These are phyloP conservation scores for Propithecus deckenii DNA, from an alignment of 2,797 vertebrate species.

Conservation along the genomic window DNA sequence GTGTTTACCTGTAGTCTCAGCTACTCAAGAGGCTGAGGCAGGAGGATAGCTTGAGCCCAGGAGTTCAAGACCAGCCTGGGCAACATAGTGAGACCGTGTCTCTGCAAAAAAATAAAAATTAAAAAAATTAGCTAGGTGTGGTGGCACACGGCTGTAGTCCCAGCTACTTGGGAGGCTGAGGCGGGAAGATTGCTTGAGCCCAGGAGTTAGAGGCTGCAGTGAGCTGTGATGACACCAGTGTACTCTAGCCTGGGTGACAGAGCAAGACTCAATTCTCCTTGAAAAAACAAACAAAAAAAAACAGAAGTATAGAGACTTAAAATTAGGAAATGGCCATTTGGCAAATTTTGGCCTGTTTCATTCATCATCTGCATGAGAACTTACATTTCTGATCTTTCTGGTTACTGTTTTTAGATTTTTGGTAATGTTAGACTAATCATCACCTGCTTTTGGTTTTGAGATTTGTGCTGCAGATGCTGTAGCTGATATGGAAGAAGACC, in stretches of 20 bases:
- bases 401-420: constrained; percentile 24
- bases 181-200: neutral
- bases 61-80: neutral
- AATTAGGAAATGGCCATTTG: neutral
- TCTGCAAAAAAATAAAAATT: neutral
- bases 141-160: neutral
- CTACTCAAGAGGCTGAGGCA: neutral
- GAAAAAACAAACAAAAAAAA: neutral
- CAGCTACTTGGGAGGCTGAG: neutral
- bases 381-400: neutral
- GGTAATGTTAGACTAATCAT: neutral
- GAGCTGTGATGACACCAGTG: neutral
- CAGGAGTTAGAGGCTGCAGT: neutral
- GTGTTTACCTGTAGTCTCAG: neutral
- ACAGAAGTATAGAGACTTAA: neutral
- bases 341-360: neutral
- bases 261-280: too few relatives aligned
- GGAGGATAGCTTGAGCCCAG: neutral
- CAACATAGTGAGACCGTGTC: neutral
- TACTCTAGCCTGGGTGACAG: too few relatives aligned
- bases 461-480: constrained; percentile 73
- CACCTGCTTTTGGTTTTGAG: constrained; percentile 81
- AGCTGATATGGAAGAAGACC: constrained; percentile 83
- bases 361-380: neutral
- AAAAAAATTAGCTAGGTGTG: neutral